Conservation (phyloP, 1,140 invertebrate genomes). For the Drosophila lacteicornis region DNA sequence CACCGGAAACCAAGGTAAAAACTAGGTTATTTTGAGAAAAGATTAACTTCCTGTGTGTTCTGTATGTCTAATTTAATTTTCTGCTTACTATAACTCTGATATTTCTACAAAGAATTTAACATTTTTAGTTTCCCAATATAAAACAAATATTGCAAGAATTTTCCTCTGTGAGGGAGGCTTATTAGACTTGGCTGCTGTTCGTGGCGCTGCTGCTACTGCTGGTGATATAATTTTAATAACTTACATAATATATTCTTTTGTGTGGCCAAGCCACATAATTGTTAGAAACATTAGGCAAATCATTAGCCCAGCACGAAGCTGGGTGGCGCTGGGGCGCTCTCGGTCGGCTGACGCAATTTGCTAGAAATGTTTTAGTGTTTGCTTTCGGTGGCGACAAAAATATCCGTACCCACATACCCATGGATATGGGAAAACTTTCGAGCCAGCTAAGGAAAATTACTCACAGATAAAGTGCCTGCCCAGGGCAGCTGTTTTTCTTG, state of each 20-base stretch:
- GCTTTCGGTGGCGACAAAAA: conserved; percentile 48
- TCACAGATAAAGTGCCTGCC: conserved; percentile 27
- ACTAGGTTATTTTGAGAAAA: background rate
- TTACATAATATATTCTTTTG: conserved; percentile 83
- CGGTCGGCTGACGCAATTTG: conserved; percentile 68
- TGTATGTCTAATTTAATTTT: no score
- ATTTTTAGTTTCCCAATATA: background rate
- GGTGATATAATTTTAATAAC: conserved; percentile 83
- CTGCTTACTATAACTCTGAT: background rate
- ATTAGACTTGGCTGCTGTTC: conserved; percentile 60
- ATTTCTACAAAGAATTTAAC: background rate
- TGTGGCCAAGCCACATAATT: conserved; percentile 77
- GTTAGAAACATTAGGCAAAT: conserved; percentile 82
- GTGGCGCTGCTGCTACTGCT: conserved; percentile 38
- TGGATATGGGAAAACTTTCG: conserved; percentile 47
- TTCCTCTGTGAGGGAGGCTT: conserved; percentile 50
- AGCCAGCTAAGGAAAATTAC: conserved; percentile 36
- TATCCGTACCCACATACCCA: conserved; percentile 29
- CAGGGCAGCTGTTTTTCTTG: conserved; percentile 35
- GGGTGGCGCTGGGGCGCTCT: conserved; percentile 4
- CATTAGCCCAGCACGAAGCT: conserved; percentile 60
- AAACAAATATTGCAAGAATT: background rate
- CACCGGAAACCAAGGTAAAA: background rate
- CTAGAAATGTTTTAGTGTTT: conserved; percentile 64
- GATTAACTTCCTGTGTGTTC: background rate